Percentiles rank a stretch among this genome's conserved stretches.
Conservation (phyloP, 2,113 vertebrate genomes). For the Desmodus rotundus region DNA sequence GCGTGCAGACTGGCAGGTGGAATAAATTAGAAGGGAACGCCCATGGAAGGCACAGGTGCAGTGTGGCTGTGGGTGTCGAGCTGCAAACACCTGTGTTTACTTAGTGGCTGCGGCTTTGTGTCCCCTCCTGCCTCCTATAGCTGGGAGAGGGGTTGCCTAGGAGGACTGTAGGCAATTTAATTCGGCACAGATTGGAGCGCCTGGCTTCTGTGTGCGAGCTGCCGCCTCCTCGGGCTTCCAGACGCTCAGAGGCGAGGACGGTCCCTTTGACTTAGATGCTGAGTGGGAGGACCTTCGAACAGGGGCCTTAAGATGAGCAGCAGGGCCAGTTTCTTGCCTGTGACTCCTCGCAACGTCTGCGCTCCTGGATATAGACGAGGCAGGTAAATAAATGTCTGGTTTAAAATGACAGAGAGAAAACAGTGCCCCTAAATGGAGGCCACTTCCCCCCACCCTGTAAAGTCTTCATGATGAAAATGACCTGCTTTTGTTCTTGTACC, state of each 20-base stretch:
- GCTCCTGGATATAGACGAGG: background rate
- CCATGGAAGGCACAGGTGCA: background rate
- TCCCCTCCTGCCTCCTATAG: accelerated
- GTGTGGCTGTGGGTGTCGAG: accelerated
- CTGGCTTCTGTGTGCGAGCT: accelerated
- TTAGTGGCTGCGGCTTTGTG: accelerated
- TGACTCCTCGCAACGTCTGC: background rate
- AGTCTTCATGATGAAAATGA: accelerated
- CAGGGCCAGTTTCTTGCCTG: background rate
- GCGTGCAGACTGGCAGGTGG: background rate
- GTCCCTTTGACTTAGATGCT: background rate
- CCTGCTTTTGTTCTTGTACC: too few relatives aligned
- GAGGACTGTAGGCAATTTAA: background rate
- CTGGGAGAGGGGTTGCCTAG: background rate
- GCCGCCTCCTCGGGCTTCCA: background rate
- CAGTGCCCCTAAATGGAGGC: background rate
- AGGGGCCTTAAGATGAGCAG: too few relatives aligned
- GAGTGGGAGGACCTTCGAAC: accelerated
- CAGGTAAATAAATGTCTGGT: background rate
- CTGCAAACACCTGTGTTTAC: background rate
- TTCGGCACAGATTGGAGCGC: background rate
- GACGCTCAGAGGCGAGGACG: accelerated
- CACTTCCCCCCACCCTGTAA: background rate
- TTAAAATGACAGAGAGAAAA: background rate
- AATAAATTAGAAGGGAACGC: background rate